Evolutionary conservation across 2,113 vertebrate genomes (phyloP).

Genomic region (Brachyhypopomus occidentalis): DNA sequence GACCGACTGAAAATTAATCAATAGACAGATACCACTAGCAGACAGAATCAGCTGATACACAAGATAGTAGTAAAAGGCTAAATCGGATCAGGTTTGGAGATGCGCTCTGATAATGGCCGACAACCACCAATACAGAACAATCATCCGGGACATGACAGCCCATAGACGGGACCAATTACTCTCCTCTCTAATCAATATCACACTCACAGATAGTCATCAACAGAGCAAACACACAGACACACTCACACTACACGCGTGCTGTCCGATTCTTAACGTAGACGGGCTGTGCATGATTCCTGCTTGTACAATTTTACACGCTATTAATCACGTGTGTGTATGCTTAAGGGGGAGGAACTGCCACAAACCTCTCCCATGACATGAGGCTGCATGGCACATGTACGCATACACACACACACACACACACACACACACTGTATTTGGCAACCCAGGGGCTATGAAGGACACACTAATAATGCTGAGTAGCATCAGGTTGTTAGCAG

Average conservation of each 20-base stretch:
- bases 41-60: constrained; percentile 65
- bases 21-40: constrained; percentile 53
- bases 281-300: constrained; percentile 39
- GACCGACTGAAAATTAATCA: constrained; percentile 47
- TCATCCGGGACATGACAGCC: constrained; percentile 77
- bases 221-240: constrained; percentile 32
- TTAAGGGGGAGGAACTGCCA: constrained; percentile 25
- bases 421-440: constrained; percentile 25
- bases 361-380: constrained; percentile 29
- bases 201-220: constrained; percentile 70
- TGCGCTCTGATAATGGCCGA: constrained; percentile 67
- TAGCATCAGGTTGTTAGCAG: constrained; percentile 21
- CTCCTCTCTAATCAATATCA: constrained; percentile 75
- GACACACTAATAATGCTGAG: constrained; percentile 28
- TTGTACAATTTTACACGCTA: constrained; percentile 35
- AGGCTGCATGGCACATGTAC: not conserved
- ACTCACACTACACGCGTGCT: constrained; percentile 49
- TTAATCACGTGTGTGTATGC: constrained; percentile 39
- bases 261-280: constrained; percentile 39
- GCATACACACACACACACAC: not conserved
- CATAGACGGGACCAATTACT: constrained; percentile 77
- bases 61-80: constrained; percentile 65
- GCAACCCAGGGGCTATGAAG: constrained; percentile 11
- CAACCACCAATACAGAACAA: constrained; percentile 70
- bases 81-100: constrained; percentile 69